These are phyloP conservation scores for Darevskia mixta DNA, from an alignment of 2,797 vertebrate genomes.

Conservation along the genomic window DNA sequence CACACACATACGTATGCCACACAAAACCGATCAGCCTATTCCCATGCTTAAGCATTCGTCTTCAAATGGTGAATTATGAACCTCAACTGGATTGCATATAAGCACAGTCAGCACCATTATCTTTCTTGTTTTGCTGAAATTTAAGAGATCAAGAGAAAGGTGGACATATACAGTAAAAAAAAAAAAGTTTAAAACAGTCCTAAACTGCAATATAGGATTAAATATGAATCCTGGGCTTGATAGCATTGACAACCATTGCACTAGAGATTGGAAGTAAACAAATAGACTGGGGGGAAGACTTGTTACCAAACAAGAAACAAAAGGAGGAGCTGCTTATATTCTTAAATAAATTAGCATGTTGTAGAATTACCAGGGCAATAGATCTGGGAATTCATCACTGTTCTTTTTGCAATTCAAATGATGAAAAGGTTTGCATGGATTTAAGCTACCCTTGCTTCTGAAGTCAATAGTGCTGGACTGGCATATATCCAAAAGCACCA, in stretches of 20 bases:
- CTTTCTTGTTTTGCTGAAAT: background rate
- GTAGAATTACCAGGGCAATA: background rate
- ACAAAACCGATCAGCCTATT: background rate
- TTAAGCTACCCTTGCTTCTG: background rate
- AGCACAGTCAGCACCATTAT: background rate
- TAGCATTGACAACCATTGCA: background rate
- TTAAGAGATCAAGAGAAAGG: background rate
- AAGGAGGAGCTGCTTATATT: background rate
- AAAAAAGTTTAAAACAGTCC: background rate
- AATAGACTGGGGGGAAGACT: background rate
- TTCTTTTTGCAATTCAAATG: background rate
- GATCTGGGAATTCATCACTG: background rate
- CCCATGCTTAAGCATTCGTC: background rate
- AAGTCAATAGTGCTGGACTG: background rate
- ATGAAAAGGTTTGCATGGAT: background rate
- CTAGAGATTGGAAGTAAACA: background rate
- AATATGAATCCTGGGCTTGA: background rate
- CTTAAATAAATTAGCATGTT: background rate
- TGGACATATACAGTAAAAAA: background rate
- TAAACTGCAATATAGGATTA: background rate
- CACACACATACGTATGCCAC: background rate
- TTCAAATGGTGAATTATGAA: background rate
- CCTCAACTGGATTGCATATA: background rate
- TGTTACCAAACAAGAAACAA: background rate
- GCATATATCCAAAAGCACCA: constrained; percentile 22